Evolutionary conservation across 2,113 vertebrate genomes (phyloP), one percentile per base, ranked within the genome.

Genomic region (Gymnocephalus cernua): DNA sequence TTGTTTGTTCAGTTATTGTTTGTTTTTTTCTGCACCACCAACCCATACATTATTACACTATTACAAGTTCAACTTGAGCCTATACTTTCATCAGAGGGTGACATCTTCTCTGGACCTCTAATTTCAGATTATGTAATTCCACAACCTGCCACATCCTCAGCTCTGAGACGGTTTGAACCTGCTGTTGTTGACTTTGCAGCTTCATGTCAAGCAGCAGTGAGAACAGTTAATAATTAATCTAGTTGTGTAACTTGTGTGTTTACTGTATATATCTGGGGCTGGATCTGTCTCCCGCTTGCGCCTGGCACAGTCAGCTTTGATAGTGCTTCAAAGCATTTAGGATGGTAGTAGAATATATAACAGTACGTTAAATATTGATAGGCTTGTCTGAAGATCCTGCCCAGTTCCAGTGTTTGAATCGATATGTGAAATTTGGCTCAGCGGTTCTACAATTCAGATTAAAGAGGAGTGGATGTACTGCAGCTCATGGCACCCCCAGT

Each of bases 1-100:
- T 10, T 53, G 10, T 59, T 27, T 4, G 8, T 27, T 61, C n/a
- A n/a, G n/a, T 51, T 12, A 63, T 74, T 76, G 0, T 32, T 32
- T 32, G 3, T 29, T 29, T 29, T 90, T 89, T 86, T 84, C 91
- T 84, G 84, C 81, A 70, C 84, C 81, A 81, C 54, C 85, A 88
- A 61, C 69, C 57, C 82, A 83, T 91, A 57, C 63, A 76, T 82
- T 74, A 80, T 75, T 83, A 78, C 65, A 23, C 32, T 3, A 63
- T 78, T 82, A 70, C 48, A 83, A 82, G 48, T 89, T 84, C 53
- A 76, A 32, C 68, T 80, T 25, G 15, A 56, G 47, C 80, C 51
- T 53, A 41, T 41, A 4, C 79, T 87, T 85, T 79, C 59, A 80
- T 89, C 81, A 64, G 68, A 72, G 59, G 73, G 77, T 41, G 21